Base-by-base conservation (phyloP, 2,113 vertebrate species). In the Oryzias celebensis region DNA sequence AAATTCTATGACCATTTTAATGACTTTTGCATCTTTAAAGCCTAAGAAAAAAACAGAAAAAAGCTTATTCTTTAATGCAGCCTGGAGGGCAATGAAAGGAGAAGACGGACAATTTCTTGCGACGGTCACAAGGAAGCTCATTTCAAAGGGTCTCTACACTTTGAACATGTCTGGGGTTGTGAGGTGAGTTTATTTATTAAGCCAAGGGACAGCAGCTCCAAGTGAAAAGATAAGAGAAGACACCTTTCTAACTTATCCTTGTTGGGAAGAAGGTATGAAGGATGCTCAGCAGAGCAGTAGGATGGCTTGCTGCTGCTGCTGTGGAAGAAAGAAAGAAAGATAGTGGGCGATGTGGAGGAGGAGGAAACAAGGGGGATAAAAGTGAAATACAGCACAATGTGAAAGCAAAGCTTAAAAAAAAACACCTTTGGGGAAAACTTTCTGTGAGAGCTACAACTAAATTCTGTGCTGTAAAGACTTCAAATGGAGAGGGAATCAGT, bases 291-390 rank as follows among this genome's bases (percentile, higher is more conserved):
- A 2, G 57, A 69, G 65, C 18, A 22, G 71, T 51, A 59, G 75
- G 57, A 68, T 75, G 77, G 66, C 82, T 65, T 18, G 59, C 61
- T 52, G 59, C 43, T 36, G 74, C 76, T 16, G 70, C 36, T 36
- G 36, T 36, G 36, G 36, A 36, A 75, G 72, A 65, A 69, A 68
- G 69, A 66, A 69, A 78, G 55, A 51, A 14, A 67, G 52, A 52
- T 51, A 75, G 79, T 80, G 75, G 66, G 81, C 47, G 70, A 78
- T 24, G 77, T 36, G 36, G 36, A 74, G 58, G 71, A 83, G 71
- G 65, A 68, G 51, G 71, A 72, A 61, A 75, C 42, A 45, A 62
- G 68, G 60, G 60, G 55, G 57, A 78, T 23, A n/a, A 55, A 65
- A 73, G 62, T 44, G 66, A 70, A 66, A 53, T 68, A 67, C 65